Evolutionary conservation across 2,113 vertebrate species (phyloP).

Genomic region (Oreochromis niloticus): DNA sequence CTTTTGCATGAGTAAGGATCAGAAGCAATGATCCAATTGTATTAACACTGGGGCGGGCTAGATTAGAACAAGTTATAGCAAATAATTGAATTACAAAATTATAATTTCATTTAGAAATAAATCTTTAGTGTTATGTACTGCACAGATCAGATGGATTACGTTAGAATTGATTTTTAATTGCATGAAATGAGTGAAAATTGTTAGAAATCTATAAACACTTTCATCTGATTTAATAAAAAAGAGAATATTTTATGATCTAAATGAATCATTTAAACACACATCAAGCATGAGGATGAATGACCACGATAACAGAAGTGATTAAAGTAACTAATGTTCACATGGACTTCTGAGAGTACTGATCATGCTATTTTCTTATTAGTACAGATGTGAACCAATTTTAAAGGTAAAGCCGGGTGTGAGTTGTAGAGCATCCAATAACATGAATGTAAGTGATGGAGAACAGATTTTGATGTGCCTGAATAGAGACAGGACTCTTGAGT

Average conservation of each 20-base stretch:
- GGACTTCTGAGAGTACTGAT: not conserved
- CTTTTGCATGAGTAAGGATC: not conserved
- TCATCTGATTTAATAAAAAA: not conserved
- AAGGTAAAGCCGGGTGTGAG: not conserved
- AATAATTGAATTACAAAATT: not conserved
- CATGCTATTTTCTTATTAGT: not conserved
- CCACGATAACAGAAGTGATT: not conserved
- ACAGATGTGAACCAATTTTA: not conserved
- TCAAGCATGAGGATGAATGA: not conserved
- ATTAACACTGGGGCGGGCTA: not conserved
- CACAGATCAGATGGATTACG: not conserved
- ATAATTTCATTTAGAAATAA: not conserved
- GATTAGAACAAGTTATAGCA: not conserved
- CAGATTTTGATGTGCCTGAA: not conserved
- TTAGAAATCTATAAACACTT: not conserved
- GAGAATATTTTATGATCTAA: not conserved
- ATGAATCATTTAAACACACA: not conserved
- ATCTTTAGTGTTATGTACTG: not conserved
- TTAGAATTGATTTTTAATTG: conserved; percentile 1
- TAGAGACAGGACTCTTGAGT: not conserved
- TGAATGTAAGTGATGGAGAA: not conserved
- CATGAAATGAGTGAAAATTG: not conserved
- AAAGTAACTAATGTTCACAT: not conserved
- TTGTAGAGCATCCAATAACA: not conserved
- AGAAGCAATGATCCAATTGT: not conserved